phyloP scores from a whole-genome alignment of 2,797 vertebrate genomes.

The Perdix hodgsoniae region DNA sequence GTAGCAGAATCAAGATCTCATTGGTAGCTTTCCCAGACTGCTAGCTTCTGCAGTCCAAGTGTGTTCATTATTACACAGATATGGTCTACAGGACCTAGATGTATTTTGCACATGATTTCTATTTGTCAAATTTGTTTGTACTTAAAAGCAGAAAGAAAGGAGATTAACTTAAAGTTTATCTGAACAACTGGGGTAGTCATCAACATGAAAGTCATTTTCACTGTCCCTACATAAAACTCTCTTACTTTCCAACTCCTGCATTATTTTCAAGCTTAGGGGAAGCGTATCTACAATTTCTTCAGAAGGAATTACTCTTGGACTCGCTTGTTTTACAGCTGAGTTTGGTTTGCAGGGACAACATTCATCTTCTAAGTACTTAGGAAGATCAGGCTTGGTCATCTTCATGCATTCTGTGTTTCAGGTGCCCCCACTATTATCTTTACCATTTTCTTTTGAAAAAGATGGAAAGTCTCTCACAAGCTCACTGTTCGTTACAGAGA shows the following conservation, averaged over 20 bases:
- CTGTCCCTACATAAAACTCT: background rate
- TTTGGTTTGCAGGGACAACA: background rate
- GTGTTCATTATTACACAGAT: background rate
- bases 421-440: background rate
- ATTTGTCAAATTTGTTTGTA: too few relatives aligned
- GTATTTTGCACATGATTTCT: background rate
- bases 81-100: background rate
- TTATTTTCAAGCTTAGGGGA: background rate
- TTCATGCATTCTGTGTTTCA: background rate
- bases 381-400: background rate
- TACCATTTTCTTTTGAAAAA: background rate
- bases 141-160: background rate
- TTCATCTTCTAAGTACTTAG: background rate
- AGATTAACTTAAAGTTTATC: background rate
- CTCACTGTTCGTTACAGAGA: background rate
- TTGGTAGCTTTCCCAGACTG: fast-evolving
- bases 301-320: background rate
- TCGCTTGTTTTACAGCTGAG: background rate
- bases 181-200: background rate
- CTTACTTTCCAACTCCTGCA: background rate
- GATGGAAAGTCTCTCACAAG: background rate
- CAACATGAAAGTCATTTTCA: fast-evolving
- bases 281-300: fast-evolving
- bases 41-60: background rate
- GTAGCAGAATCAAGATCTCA: background rate